Evolutionary conservation across 2,113 vertebrate genomes (phyloP).

Genomic region (Festucalex cinctus): DNA sequence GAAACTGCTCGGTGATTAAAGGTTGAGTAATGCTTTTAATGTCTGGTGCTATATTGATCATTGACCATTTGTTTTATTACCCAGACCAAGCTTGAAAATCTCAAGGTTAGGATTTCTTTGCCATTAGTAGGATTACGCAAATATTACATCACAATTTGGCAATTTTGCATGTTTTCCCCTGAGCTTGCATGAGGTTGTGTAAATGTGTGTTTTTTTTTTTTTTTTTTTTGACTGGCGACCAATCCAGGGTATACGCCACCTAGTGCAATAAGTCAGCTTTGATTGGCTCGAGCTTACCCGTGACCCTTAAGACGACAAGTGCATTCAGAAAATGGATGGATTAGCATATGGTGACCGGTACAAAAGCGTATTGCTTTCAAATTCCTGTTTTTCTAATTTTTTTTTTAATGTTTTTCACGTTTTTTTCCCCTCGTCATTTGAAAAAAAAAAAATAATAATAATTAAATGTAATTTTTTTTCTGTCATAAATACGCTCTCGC

Average conservation of each 20-base stretch:
- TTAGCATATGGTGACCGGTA: not conserved
- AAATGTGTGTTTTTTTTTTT: too few species aligned
- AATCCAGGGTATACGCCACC: not conserved
- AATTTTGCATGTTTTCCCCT: not conserved
- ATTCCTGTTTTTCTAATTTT: too few species aligned
- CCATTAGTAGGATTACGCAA: not conserved
- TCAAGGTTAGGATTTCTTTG: not conserved
- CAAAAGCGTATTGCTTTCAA: too few species aligned
- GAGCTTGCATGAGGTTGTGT: too few species aligned
- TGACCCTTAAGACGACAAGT: not conserved
- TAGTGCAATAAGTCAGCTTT: not conserved
- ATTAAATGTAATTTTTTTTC: too few species aligned
- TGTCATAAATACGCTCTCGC: too few species aligned
- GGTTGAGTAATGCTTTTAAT: not conserved
- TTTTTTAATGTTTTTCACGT: too few species aligned
- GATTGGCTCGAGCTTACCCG: not conserved
- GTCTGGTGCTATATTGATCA: not conserved
- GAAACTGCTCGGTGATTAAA: not conserved
- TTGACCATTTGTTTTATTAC: not conserved
- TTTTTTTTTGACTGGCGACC: not conserved
- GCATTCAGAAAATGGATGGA: not conserved
- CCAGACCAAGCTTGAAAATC: not conserved
- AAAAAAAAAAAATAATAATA: too few species aligned
- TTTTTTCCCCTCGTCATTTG: too few species aligned
- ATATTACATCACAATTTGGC: not conserved